Percentiles rank a stretch among this genome's conserved stretches.
These are phyloP conservation scores for Scolopax mira DNA, from an alignment of 2,113 vertebrate species.

Conservation along the genomic window DNA sequence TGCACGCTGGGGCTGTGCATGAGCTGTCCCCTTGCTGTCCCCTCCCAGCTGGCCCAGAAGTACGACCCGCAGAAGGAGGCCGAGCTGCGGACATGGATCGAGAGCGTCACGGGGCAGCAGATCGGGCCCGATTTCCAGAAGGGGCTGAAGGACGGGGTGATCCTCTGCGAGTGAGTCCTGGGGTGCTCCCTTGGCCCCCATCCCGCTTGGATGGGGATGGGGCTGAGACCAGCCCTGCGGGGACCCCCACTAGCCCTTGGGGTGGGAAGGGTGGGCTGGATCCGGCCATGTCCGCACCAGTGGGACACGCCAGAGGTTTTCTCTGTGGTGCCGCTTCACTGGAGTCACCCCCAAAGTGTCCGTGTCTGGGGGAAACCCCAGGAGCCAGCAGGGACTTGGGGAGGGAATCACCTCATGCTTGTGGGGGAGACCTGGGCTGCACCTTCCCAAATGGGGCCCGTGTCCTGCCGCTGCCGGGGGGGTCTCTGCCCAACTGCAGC, in stretches of 20 bases:
- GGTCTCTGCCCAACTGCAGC: not conserved
- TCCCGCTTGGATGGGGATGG: not conserved
- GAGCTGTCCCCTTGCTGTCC: not conserved
- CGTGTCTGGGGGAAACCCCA: not conserved
- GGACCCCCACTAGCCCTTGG: not conserved
- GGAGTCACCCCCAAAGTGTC: no score
- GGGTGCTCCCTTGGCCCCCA: rapidly evolving
- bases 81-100: conserved; percentile 89
- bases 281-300: rapidly evolving
- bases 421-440: not conserved
- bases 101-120: conserved; percentile 79
- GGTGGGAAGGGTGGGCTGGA: not conserved
- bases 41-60: conserved; percentile 87
- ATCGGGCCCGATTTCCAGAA: conserved; percentile 92
- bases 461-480: not conserved
- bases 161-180: conserved; percentile 89
- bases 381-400: not conserved
- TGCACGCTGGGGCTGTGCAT: rapidly evolving
- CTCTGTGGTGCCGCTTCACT: not conserved
- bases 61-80: conserved; percentile 90
- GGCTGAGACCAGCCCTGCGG: not conserved
- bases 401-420: rapidly evolving
- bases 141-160: conserved; percentile 87
- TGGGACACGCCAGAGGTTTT: not conserved
- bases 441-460: rapidly evolving